Evolutionary conservation across 1,140 invertebrate genomes (phyloP), one percentile per base, ranked within the genome.

Genomic region (Trachymyrmex septentrionalis): DNA sequence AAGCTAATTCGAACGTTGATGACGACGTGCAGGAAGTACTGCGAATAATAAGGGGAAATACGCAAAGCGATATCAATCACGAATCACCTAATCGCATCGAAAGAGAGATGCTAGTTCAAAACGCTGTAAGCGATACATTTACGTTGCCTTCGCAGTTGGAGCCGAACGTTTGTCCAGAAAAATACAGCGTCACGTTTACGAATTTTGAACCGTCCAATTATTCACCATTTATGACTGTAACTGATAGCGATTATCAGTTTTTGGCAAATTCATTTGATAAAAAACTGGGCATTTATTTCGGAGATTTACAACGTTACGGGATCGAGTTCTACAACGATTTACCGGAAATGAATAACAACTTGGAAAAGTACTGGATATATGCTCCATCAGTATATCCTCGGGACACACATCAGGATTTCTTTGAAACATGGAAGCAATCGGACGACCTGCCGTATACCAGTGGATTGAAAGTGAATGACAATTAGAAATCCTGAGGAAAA

Each of bases 1-100:
- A 14, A 14, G 19, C 6, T 4, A 30, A 78, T 10, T 5, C 34
- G 7, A 64, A 34, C 27, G 14, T 75, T 9, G 85, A 90, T 4
- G 85, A 91, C 3, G 91, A 92, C 10, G 59, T 92, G 16, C 86
- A 89, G 14, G 92, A 91, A 75, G 81, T 92, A 1, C 21, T 93
- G 21, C 80, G 86, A 50, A 91, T 93, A 34, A 71, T 67, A 3
- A 86, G 81, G 2, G 48, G 67, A 80, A 63, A 84, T 66, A 6
- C 50, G 3, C 34, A 57, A 5, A 34, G 21, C n/a, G 86, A 85
- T 0, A 87, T 92, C 0, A 92, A 92, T 67, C 89, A 92, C 1
- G 91, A 92, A n/a, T 91, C 91, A 0, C 88, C 91, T 6, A 92
- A 88, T 85, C 86, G 89, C 2, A 34, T 24, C 0, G 89, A 91